phyloP scores from a whole-genome alignment of 2,113 vertebrate genomes.

The Phoxinus phoxinus region DNA sequence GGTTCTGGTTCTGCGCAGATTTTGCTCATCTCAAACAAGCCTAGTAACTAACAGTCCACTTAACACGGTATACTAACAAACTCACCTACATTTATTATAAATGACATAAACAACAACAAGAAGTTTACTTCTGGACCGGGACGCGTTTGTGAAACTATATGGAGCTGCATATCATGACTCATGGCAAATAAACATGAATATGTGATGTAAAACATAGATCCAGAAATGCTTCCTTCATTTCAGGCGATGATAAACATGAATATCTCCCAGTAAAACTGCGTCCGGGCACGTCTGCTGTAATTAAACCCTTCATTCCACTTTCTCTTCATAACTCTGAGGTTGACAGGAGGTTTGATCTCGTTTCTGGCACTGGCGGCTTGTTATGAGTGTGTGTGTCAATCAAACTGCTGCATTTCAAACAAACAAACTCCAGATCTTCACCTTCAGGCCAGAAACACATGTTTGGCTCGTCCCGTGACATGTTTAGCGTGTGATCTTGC shows the following conservation, averaged over 20 bases:
- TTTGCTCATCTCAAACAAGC: too few species aligned
- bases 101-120: not conserved
- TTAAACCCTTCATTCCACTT: constrained; percentile 1
- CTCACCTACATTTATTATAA: not conserved
- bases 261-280: not conserved
- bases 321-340: not conserved
- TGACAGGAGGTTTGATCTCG: not conserved
- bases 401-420: not conserved
- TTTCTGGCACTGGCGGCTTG: not conserved
- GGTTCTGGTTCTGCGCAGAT: too few species aligned
- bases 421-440: not conserved
- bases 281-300: not conserved
- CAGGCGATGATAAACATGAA: not conserved
- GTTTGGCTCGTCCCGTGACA: too few species aligned
- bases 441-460: not conserved
- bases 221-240: not conserved
- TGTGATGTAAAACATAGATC: not conserved
- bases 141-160: not conserved
- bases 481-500: not conserved
- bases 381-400: constrained; percentile 16
- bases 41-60: not conserved
- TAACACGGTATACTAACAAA: not conserved
- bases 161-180: not conserved
- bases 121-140: not conserved
- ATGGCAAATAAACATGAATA: not conserved